phyloP scores from a whole-genome alignment of 2,113 vertebrate species.

The Notarius lentiginosus region DNA sequence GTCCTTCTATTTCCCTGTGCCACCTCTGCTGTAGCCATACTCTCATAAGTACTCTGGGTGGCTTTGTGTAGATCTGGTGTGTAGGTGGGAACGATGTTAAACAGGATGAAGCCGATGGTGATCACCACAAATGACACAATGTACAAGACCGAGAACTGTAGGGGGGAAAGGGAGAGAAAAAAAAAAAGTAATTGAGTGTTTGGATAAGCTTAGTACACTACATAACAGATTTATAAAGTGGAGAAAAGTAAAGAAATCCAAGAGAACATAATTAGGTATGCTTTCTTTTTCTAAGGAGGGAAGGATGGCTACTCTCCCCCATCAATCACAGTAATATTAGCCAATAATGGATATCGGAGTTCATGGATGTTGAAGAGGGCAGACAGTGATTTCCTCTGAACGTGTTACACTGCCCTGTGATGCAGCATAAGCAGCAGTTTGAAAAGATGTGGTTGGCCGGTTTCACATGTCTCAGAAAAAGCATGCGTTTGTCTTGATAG shows the following conservation, averaged over 20 bases:
- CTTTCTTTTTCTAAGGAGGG: neutral
- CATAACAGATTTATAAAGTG: neutral
- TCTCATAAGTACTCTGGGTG: constrained; percentile 55
- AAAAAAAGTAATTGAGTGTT: too few relatives aligned
- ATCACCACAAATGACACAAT: constrained; percentile 86
- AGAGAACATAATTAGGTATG: too few relatives aligned
- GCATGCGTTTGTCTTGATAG: neutral
- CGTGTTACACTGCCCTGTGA: too few relatives aligned
- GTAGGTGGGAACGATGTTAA: constrained; percentile 79
- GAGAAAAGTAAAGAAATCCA: neutral
- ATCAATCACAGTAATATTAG: neutral
- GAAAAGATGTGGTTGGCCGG: too few relatives aligned
- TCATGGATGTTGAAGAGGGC: too few relatives aligned
- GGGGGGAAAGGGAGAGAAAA: too few relatives aligned
- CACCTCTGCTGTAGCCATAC: constrained; percentile 61
- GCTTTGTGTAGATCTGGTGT: constrained; percentile 41
- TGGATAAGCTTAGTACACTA: neutral
- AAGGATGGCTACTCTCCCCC: neutral
- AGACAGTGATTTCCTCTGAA: too few relatives aligned
- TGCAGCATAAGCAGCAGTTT: too few relatives aligned
- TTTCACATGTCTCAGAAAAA: too few relatives aligned
- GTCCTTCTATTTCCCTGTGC: too few relatives aligned
- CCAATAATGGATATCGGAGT: neutral
- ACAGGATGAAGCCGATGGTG: constrained; percentile 85
- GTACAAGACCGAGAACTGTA: constrained; percentile 83